Base-by-base conservation (phyloP, 2,113 vertebrate species). In the Pollachius pollachius region DNA sequence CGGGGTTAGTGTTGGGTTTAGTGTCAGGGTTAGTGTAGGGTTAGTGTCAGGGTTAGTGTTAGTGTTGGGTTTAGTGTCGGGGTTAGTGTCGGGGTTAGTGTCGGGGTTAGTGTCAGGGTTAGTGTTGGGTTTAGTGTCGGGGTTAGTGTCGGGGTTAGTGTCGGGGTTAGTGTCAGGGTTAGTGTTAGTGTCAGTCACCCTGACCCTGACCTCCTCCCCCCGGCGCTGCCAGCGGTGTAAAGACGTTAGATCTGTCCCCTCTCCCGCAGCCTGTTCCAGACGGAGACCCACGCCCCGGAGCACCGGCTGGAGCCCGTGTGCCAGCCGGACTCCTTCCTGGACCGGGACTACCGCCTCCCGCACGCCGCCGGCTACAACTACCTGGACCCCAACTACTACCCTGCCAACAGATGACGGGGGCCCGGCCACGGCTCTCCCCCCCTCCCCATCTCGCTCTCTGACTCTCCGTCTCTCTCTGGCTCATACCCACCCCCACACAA, bases 301-400 rank as follows among this genome's bases (percentile, higher is more conserved):
- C 97, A 99, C 88, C 95, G 93, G 71, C 87, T 99, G 93, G 96
- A 99, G 73, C 95, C 97, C 59, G 90, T 99, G 79, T 95, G 95
- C 87, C 95, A 94, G 89, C 81, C 92, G 64, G 94, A 98, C 80
- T 94, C 94, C 70, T 97, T 98, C 85, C 94, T 99, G 93, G 97
- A 99, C 94, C 93, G 96, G 91, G 97, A 99, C 94, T 99, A 99
- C 95, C 97, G 96, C 88, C 92, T 99, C 94, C 94, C 96, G 3
- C 96, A 95, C 88, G 93, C 90, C 91, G 87, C 94, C 70, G 95
- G 95, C 90, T 98, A 99, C 93, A 99, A 97, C 94, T 99, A 99
- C 89, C 93, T 99, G 94, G 97, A 99, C 92, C 97, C 97, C 76
- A 99, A 99, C 94, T 99, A 99, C 94, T 99, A 96, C 91, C 96